Conservation (phyloP, 2,113 vertebrate genomes). For the Ptilorrhoa leucosticta region DNA sequence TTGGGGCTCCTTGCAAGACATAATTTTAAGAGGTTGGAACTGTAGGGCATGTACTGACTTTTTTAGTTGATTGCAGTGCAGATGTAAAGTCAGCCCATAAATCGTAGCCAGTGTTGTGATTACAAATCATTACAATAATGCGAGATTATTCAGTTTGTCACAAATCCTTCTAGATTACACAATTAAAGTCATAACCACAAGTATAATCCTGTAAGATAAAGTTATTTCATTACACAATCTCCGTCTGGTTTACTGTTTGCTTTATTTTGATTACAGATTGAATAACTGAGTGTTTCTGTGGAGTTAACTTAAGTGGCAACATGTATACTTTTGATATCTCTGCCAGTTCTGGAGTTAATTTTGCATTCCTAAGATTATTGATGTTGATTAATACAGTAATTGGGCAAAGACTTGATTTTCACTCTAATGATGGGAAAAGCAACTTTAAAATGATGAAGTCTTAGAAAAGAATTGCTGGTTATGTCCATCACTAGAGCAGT, state of each 20-base stretch:
- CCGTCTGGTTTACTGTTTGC: constrained; percentile 31
- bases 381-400: neutral
- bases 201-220: constrained; percentile 55
- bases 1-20: neutral
- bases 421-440: neutral
- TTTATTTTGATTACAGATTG: constrained; percentile 47
- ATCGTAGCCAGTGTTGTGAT: constrained; percentile 17
- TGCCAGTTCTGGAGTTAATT: constrained; percentile 31
- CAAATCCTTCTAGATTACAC: constrained; percentile 34
- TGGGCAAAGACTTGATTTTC: neutral
- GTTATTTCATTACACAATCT: constrained; percentile 40
- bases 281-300: constrained; percentile 33
- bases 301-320: constrained; percentile 15
- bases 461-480: neutral
- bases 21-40: neutral
- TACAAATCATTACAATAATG: constrained; percentile 49
- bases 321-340: neutral
- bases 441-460: neutral
- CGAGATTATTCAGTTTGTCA: constrained; percentile 43
- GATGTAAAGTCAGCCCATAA: constrained; percentile 20
- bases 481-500: neutral
- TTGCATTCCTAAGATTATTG: neutral
- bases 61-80: neutral
- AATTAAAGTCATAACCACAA: constrained; percentile 50
- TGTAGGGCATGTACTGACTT: neutral